Evolutionary conservation across 1,140 invertebrate genomes (phyloP), one percentile per base, ranked within the genome.

Genomic region (Pseudomyrmex pallidus): DNA sequence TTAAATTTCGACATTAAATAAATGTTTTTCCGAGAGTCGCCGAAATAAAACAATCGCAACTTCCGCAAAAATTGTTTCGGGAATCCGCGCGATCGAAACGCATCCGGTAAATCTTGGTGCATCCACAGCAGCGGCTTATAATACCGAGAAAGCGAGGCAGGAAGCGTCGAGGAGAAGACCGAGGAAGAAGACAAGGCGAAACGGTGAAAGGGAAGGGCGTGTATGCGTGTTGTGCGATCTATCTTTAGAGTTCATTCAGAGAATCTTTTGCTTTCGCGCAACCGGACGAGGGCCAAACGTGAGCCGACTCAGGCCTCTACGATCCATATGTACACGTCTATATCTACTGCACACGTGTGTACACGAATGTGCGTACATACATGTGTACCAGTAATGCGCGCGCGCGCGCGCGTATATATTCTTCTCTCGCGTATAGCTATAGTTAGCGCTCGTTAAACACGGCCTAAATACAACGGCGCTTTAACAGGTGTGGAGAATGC

Each of bases 161-260:
- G 76, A 78, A 57, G 44, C 20, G 54, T 50, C 74, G 83, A 54
- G 22, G 15, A 68, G 25, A 64, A 68, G 25, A 64, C 35, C 22
- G 83, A 78, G 72, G 74, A 76, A 84, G 90, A 85, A 86, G 85
- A 87, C 83, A 84, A 78, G 74, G 85, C 70, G 76, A 90, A 68
- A 83, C 48, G 50, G 78, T 87, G 84, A 66, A 84, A 62, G 78
- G 82, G 84, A 70, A 83, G 86, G 84, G 62, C 25, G 25, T 25
- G 25, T 25, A 25, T 50, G 72, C 64, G 87, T 44, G 76, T 80
- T 80, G 56, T 73, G 87, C 87, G 74, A 83, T 90, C 90, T 93
- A 93, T 92, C 90, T 93, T 92, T 92, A 92, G 91, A 92, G 80
- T 90, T 92, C 91, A 92, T 93, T 92, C 91, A 92, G 90, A 89